Evolutionary conservation across 2,113 vertebrate species (phyloP), one percentile per base, ranked within the genome.

Genomic region (Dicerorhinus sumatrensis): DNA sequence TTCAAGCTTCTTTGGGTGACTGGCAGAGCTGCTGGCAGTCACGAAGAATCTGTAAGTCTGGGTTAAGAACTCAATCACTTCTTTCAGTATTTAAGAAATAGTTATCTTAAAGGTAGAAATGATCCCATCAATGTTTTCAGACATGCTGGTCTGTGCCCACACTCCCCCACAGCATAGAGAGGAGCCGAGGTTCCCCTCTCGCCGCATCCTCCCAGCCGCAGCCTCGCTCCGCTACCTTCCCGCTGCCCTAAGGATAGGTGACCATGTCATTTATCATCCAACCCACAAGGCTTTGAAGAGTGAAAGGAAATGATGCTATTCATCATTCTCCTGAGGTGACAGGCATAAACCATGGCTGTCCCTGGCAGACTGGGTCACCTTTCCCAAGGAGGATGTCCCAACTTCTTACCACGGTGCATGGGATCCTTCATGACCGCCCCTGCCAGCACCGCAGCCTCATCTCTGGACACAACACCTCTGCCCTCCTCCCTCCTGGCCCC

Each of bases 351-450:
- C 54, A 14, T 42, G 70, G 23, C 39, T 31, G 21, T 89, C 93
- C 69, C 65, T 69, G 69, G 86, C 8, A 72, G 62, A 70, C 5
- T 0, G 0, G 0, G 79, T 69, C 73, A n/a, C 63, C 77, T 97
- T 89, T 60, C 6, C 56, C 8, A 31, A 56, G 79, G 33, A 89
- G 39, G 21, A 36, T 51, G 3, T 91, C 83, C 29, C 60, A 48
- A 20, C 6, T 11, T 14, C 48, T 42, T n/a, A 25, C 29, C 6
- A 0, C 1, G 23, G 36, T 14, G 1, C 11, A 1, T 13, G n/a
- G 16, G 42, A 3, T 16, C 70, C 70, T 83, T 87, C 9, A 3
- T 46, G 67, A 72, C 25, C 9, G 73, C 3, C 8, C 29, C 27
- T 5, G 46, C n/a, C 3, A 2, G 6, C 6, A 14, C 31, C 11